These are phyloP conservation scores for Mellilla xanthometata DNA, from an alignment of 2,888 invertebrate genomes.

Conservation along the genomic window DNA sequence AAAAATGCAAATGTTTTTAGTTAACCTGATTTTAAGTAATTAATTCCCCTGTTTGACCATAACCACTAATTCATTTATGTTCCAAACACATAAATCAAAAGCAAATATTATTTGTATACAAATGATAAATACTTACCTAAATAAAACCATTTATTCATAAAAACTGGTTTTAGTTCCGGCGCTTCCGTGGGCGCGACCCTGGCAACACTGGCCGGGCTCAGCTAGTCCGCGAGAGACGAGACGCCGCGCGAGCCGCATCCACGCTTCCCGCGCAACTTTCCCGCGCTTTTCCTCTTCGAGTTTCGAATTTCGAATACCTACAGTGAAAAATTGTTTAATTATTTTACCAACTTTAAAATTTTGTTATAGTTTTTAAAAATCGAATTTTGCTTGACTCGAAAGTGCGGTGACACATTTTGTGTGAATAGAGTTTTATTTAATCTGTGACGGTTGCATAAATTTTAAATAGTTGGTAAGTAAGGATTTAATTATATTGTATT, in stretches of 20 bases:
- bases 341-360: too few relatives aligned
- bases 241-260: constrained; percentile 45
- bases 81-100: too few relatives aligned
- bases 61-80: too few relatives aligned
- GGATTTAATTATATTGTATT: neutral
- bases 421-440: constrained; percentile 26
- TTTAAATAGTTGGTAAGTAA: constrained; percentile 11
- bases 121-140: neutral
- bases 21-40: too few relatives aligned
- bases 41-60: too few relatives aligned
- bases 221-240: constrained; percentile 56
- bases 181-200: constrained; percentile 29
- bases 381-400: constrained; percentile 25
- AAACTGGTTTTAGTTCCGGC: constrained; percentile 23
- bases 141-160: neutral
- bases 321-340: too few relatives aligned
- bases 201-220: constrained; percentile 47
- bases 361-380: too few relatives aligned
- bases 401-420: constrained; percentile 10
- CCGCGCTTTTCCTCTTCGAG: constrained; percentile 46
- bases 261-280: constrained; percentile 41
- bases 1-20: too few relatives aligned
- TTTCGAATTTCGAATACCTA: too few relatives aligned
- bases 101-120: too few relatives aligned
- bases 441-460: constrained; percentile 1